phyloP scores from a whole-genome alignment of 2,113 vertebrate species.

The Ptilorrhoa leucosticta region DNA sequence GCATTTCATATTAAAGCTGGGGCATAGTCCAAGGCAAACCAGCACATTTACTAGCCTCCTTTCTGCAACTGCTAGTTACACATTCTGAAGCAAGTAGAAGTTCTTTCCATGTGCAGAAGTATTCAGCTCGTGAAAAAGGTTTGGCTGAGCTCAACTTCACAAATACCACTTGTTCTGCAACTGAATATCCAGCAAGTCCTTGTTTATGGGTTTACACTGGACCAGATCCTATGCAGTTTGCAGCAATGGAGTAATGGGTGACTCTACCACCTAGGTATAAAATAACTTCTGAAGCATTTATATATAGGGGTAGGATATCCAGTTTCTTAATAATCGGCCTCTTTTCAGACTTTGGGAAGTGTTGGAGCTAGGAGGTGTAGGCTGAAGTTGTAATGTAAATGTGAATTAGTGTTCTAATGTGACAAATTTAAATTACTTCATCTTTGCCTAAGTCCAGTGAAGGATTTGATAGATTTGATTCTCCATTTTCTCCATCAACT shows the following conservation, averaged over 20 bases:
- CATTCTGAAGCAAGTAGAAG: background rate
- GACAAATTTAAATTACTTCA: background rate
- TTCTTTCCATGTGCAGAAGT: background rate
- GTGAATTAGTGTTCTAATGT: background rate
- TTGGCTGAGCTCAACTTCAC: background rate
- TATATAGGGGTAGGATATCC: background rate
- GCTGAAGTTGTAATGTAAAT: background rate
- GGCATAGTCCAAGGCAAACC: background rate
- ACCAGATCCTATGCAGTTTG: background rate
- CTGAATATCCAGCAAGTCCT: background rate
- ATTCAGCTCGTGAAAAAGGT: background rate
- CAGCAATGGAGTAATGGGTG: background rate
- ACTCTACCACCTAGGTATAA: background rate
- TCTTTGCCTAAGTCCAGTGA: background rate
- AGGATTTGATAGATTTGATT: background rate
- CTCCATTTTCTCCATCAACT: background rate
- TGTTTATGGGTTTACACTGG: conserved; percentile 25
- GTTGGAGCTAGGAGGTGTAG: background rate
- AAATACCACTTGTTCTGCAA: background rate
- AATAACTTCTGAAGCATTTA: background rate
- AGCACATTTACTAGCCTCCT: background rate
- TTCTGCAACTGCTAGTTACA: background rate
- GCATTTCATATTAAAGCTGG: background rate
- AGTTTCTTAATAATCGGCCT: conserved; percentile 2
- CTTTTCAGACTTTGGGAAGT: background rate